Conservation (phyloP, 2,113 vertebrate species). For the Bujurquina vittata region DNA sequence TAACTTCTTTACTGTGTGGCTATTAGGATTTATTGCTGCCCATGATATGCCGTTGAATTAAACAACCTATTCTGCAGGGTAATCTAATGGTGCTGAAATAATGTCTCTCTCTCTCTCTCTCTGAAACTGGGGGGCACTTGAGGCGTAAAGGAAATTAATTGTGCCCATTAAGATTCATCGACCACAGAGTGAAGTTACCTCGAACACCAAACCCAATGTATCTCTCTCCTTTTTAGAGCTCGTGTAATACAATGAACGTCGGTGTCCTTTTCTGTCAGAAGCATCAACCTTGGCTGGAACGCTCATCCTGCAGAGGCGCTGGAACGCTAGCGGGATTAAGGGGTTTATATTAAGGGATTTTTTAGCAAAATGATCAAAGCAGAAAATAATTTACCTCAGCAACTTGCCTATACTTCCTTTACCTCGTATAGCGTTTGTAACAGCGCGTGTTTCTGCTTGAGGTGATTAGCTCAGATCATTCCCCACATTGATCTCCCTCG, state of each 20-base stretch:
- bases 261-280: conserved; percentile 63
- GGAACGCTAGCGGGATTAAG: conserved; percentile 37
- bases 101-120: conserved; percentile 67
- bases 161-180: conserved; percentile 77
- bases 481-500: conserved; percentile 40
- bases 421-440: conserved; percentile 1
- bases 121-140: conserved; percentile 68
- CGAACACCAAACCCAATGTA: conserved; percentile 49
- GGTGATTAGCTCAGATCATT: conserved; percentile 52
- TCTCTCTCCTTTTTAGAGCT: conserved; percentile 42
- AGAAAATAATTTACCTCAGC: conserved; percentile 52
- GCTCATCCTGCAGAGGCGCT: conserved; percentile 10
- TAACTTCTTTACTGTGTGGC: conserved; percentile 66
- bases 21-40: conserved; percentile 70
- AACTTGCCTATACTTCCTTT: conserved; percentile 25
- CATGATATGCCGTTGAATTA: conserved; percentile 65
- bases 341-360: conserved; percentile 35
- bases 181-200: conserved; percentile 60
- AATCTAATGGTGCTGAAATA: conserved; percentile 78
- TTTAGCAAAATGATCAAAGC: conserved; percentile 54
- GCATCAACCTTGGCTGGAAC: conserved; percentile 51
- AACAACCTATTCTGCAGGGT: conserved; percentile 68
- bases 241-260: conserved; percentile 28
- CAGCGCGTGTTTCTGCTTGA: conserved; percentile 1
- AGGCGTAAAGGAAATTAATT: conserved; percentile 76